Base-by-base conservation (phyloP, 1,140 invertebrate species). In the Nephila pilipes region DNA sequence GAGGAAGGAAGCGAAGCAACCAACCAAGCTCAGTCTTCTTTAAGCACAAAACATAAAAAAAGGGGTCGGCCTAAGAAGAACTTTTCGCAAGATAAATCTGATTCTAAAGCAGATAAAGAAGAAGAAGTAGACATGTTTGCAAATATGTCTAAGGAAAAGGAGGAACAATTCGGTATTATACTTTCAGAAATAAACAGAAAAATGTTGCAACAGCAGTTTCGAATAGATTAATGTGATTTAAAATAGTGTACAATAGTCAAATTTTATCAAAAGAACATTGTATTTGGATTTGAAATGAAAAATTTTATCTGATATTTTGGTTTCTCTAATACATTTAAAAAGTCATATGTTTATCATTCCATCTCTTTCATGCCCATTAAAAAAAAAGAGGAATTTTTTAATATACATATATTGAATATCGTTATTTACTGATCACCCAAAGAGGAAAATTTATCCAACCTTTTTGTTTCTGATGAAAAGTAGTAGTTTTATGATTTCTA, bases 161-260 rank as follows among this genome's bases (percentile, higher is more conserved):
- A 94, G 18, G 85, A 95, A 14, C 95, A 95, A 90, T 95, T 95
- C 93, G 94, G 95, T 32, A 94, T 95, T 32, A 95, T 96, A 29
- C 93, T 96, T 58, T 94, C 95, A 29, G 95, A 96, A 94, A 95
- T 95, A 46, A 96, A 96, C 94, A 85, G 95, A 54, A 96, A 96
- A 94, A 94, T 95, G 32, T 38, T 32, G 1, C 29, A 54, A 32
- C 93, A 94, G 29, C 93, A 94, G 46, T 90, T 94, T 79, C 90
- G 57, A 65, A 65, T 65, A 65, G 63, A 65, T 65, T 65, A 20
- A 65, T n/a, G 8, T 65, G n/a, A 14, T 12, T 25, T 65, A 14
- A 65, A 65, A 2, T n/a, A 25, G 10, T n/a, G 12, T n/a, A n/a
- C 14, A 65, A 25, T 65, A 25, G 46, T 46, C 46, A 46, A 46